phyloP scores from a whole-genome alignment of 1,140 invertebrate species.

The Habropoda laboriosa region DNA sequence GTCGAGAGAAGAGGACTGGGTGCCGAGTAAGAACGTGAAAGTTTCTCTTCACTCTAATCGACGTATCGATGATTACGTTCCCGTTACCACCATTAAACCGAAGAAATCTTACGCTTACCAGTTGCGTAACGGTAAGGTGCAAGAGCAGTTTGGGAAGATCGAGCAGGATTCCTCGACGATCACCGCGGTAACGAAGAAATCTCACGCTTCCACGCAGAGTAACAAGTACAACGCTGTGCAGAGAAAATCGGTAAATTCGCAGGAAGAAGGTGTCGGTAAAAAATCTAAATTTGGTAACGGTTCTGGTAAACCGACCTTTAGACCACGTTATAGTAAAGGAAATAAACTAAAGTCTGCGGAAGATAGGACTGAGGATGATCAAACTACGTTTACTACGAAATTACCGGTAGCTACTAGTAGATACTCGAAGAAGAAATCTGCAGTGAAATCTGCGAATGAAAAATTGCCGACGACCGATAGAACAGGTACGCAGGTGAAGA shows the following conservation, averaged over 20 bases:
- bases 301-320: constrained; percentile 14
- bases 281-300: constrained; percentile 24
- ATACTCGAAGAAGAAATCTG: constrained; percentile 60
- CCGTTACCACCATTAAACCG: constrained; percentile 20
- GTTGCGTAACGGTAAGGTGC: background rate
- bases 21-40: background rate
- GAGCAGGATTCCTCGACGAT: background rate
- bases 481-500: constrained; percentile 31
- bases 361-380: background rate
- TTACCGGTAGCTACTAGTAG: constrained; percentile 53
- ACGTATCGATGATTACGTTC: background rate
- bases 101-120: background rate
- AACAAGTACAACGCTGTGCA: no score
- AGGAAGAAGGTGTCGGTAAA: background rate
- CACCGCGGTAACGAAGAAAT: background rate
- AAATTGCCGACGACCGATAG: constrained; percentile 36
- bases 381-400: constrained; percentile 34
- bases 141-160: background rate
- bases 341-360: constrained; percentile 5
- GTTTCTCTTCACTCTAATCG: background rate
- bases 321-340: constrained; percentile 40
- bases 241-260: background rate
- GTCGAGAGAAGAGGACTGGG: constrained; percentile 46
- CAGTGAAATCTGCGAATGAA: constrained; percentile 43
- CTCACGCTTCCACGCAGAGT: background rate